Percentiles rank a stretch among this genome's conserved stretches.
These are phyloP conservation scores for Larimichthys crocea DNA, from an alignment of 2,113 vertebrate species.

Conservation along the genomic window DNA sequence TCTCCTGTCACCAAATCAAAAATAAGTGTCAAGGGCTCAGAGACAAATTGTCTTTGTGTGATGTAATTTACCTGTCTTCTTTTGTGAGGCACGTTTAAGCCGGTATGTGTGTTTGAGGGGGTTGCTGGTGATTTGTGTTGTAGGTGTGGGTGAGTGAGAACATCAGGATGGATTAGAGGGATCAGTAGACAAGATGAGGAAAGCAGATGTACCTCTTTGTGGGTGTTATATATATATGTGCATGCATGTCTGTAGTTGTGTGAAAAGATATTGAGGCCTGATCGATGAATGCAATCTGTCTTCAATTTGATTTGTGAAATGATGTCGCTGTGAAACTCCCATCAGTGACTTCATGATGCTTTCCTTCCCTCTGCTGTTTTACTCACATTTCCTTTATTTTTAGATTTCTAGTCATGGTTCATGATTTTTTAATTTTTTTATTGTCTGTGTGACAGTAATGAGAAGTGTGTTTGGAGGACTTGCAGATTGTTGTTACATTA, in stretches of 20 bases:
- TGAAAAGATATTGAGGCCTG: not conserved
- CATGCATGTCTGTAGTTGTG: constrained; percentile 4
- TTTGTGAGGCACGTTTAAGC: constrained; percentile 2
- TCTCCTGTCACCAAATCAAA: constrained; percentile 24
- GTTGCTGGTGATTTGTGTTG: constrained; percentile 14
- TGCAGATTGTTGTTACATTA: not conserved
- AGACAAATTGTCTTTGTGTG: constrained; percentile 26
- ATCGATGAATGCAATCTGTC: not conserved
- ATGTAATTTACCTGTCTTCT: constrained; percentile 21
- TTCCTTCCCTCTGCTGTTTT: not conserved
- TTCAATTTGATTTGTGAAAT: constrained; percentile 13
- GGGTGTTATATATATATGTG: constrained; percentile 28
- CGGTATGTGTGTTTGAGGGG: not conserved
- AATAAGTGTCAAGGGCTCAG: not conserved
- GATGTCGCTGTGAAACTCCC: not conserved
- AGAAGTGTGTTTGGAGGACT: not conserved
- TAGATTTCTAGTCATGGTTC: not conserved
- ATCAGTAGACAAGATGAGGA: not conserved
- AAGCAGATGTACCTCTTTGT: not conserved
- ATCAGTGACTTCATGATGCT: not conserved
- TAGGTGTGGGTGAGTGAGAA: constrained; percentile 12
- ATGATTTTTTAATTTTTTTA: not conserved
- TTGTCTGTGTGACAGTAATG: not conserved
- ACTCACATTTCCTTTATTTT: not conserved
- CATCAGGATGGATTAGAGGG: constrained; percentile 14